A percentile compares a stretch with the other conserved stretches of the same genome.
These are phyloP conservation scores for Battus philenor DNA, from an alignment of 1,140 invertebrate species.

Conservation along the genomic window DNA sequence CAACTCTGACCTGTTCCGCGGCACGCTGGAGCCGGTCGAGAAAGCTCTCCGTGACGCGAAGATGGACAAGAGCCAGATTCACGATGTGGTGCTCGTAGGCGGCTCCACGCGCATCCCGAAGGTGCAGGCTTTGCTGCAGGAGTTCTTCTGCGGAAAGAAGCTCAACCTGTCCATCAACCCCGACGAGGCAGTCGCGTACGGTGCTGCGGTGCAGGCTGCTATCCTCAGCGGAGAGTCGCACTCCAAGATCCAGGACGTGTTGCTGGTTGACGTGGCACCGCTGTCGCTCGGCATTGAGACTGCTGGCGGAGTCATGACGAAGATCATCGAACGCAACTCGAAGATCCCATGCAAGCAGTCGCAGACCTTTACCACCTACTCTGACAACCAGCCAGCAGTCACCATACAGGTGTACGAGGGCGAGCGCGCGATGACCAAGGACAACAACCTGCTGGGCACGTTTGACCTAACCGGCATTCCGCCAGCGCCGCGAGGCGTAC, in stretches of 20 bases:
- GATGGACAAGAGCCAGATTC: constrained; percentile 79
- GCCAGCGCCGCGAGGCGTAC: constrained; percentile 87
- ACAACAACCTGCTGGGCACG: constrained; percentile 86
- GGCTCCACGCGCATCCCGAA: constrained; percentile 81
- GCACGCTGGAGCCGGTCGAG: constrained; percentile 76
- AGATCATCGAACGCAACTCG: constrained; percentile 78
- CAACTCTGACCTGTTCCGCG: constrained; percentile 71
- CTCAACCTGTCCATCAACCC: constrained; percentile 76
- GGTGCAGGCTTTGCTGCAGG: constrained; percentile 71
- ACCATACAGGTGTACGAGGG: constrained; percentile 82
- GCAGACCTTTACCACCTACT: constrained; percentile 80
- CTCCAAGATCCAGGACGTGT: constrained; percentile 77
- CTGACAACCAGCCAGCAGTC: constrained; percentile 84
- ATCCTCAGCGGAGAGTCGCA: constrained; percentile 70
- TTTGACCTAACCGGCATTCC: constrained; percentile 89
- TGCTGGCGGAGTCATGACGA: constrained; percentile 77
- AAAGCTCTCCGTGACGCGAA: constrained; percentile 82
- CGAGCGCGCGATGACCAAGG: constrained; percentile 85
- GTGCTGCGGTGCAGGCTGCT: constrained; percentile 72
- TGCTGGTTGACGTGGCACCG: constrained; percentile 76
- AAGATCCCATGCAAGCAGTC: constrained; percentile 80
- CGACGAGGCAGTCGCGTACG: constrained; percentile 74
- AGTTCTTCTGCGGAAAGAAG: constrained; percentile 71
- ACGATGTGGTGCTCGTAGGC: constrained; percentile 84
- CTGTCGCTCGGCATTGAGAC: constrained; percentile 74